Evolutionary conservation across 2,113 vertebrate species (phyloP), one percentile per base, ranked within the genome.

Genomic region (Peromyscus leucopus): DNA sequence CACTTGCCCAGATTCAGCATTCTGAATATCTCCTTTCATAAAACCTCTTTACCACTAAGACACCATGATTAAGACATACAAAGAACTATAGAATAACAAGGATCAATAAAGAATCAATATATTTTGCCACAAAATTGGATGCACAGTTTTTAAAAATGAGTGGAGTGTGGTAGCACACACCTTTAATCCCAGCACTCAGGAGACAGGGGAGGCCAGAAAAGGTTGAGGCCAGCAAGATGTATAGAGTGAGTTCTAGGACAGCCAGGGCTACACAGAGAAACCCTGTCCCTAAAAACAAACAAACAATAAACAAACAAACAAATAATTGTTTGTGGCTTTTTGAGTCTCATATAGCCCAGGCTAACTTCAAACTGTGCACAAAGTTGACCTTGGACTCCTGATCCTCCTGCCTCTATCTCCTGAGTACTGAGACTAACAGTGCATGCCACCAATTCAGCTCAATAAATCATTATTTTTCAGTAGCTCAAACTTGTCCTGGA

Each of bases 21-120:
- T 71, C 82, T 84, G 2, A 24, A 8, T 46, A 65, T 28, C 61
- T 93, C 55, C 89, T 55, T 7, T n/a, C 10, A 78, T 69, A 75
- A 22, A 67, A 80, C 61, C 57, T 84, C 80, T 89, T 36, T 51
- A 72, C 55, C 76, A 96, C 94, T 94, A 94, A n/a, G 51, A 94
- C 91, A 57, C 3, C 51, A 92, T 67, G 61, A 86, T 87, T 78
- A 78, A 83, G 72, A 91, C 8, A 55, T 74, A 55, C 31, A 24
- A 93, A 94, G 17, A 95, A 69, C 83, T 78, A 69, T 6, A 90
- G 55, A 87, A 88, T 42, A 96, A 67, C 24, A 94, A 71, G 36
- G 39, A 57, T 74, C 51, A 79, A 22, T 83, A 65, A 36, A 94
- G 51, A 93, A 90, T 28, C 22, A 46, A 67, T 19, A 92, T 11